Conservation (phyloP, 2,113 vertebrate genomes). For the Lanius ludovicianus region DNA sequence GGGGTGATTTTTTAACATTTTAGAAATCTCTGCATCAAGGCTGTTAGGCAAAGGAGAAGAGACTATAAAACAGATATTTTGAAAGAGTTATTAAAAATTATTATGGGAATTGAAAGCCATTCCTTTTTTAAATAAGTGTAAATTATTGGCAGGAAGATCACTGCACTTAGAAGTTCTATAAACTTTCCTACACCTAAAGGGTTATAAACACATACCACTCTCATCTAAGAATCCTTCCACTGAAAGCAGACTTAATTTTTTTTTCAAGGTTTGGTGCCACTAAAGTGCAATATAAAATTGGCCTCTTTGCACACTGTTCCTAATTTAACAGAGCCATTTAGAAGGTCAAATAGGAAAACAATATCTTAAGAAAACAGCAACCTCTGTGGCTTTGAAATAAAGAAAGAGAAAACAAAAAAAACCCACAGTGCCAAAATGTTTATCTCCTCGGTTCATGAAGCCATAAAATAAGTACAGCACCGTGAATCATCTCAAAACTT, state of each 20-base stretch:
- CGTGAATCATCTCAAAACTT: constrained; percentile 62
- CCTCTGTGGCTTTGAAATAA: constrained; percentile 36
- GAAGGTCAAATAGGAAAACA: constrained; percentile 51
- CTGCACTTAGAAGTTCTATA: background rate
- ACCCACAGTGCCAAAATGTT: constrained; percentile 16
- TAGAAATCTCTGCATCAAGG: background rate
- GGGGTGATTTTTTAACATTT: background rate
- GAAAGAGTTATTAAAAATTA: background rate
- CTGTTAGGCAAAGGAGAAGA: background rate
- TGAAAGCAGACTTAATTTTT: background rate
- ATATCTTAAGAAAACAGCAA: constrained; percentile 45
- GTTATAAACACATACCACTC: background rate
- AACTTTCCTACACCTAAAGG: background rate
- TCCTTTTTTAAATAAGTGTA: background rate
- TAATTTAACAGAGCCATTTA: constrained; percentile 27
- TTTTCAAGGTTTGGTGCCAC: background rate
- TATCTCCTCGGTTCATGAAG: constrained; percentile 63
- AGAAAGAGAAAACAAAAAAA: background rate
- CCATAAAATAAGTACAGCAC: constrained; percentile 59
- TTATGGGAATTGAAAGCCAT: background rate
- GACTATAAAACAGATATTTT: background rate
- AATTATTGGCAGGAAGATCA: background rate
- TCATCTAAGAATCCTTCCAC: background rate
- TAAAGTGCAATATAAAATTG: background rate
- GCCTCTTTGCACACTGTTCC: constrained; percentile 33